phyloP scores from a whole-genome alignment of 2,113 vertebrate species.

The Astur gentilis region DNA sequence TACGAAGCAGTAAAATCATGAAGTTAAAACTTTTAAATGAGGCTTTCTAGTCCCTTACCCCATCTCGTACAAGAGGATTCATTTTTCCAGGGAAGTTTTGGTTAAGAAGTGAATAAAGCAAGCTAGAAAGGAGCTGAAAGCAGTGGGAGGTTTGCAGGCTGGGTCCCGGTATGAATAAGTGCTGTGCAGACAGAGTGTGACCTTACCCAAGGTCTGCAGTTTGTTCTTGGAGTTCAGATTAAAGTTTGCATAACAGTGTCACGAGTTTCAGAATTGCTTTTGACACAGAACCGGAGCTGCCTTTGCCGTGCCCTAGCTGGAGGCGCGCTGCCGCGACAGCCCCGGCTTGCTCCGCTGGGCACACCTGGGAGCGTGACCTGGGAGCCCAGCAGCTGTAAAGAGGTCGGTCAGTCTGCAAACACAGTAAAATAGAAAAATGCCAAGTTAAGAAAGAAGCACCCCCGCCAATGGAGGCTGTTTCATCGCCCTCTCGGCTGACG shows the following conservation, averaged over 20 bases:
- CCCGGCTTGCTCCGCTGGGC: not conserved
- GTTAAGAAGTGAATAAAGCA: not conserved
- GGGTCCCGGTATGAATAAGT: fast-evolving
- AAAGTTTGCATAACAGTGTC: not conserved
- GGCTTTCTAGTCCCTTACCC: not conserved
- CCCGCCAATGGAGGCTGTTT: fast-evolving
- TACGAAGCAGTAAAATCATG: not conserved
- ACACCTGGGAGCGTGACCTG: not conserved
- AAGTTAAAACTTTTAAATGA: not conserved
- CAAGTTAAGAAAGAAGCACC: not conserved
- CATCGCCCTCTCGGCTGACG: not conserved
- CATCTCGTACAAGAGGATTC: not conserved
- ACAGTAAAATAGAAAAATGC: not conserved
- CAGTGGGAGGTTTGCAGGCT: not conserved
- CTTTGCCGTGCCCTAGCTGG: not conserved
- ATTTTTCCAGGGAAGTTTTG: not conserved
- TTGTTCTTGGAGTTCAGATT: not conserved
- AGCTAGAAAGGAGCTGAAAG: not conserved
- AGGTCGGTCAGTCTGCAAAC: not conserved
- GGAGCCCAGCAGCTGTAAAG: not conserved
- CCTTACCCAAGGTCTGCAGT: not conserved
- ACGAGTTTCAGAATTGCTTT: not conserved
- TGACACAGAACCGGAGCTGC: not conserved
- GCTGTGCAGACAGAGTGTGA: not conserved
- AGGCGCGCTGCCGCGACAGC: not conserved